phyloP scores from a whole-genome alignment of 1,140 invertebrate genomes.

The Magallana angulata region DNA sequence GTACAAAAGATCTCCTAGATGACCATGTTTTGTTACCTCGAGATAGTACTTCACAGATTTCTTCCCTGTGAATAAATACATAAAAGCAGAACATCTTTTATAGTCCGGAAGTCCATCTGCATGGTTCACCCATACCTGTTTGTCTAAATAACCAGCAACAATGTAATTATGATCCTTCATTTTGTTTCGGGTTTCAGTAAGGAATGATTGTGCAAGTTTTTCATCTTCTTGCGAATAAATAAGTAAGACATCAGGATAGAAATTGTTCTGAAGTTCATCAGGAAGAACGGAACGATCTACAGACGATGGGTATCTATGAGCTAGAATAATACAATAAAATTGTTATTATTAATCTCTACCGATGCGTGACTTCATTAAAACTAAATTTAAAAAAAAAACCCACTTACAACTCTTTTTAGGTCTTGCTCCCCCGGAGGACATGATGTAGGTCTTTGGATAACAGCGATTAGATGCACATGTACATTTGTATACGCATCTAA shows the following conservation, averaged over 20 bases:
- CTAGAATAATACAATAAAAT: too few species aligned
- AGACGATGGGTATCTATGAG: too few species aligned
- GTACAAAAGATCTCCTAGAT: background rate
- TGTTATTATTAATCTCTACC: too few species aligned
- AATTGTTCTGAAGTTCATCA: background rate
- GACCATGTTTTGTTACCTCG: background rate
- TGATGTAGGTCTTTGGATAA: background rate
- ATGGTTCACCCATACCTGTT: background rate
- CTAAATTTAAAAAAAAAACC: background rate
- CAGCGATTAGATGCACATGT: too few species aligned
- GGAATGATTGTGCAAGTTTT: background rate
- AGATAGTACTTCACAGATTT: background rate
- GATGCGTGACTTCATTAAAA: background rate
- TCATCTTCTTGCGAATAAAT: background rate
- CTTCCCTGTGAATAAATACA: background rate
- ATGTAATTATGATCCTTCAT: background rate
- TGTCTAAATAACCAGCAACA: background rate
- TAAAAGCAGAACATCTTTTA: background rate
- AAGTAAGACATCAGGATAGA: background rate
- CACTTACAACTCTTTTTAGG: background rate
- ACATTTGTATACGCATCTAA: too few species aligned
- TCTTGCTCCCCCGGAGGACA: background rate
- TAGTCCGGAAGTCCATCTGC: background rate
- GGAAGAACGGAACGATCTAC: background rate
- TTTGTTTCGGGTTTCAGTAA: background rate